These are phyloP conservation scores for Baryphthengus martii DNA, from an alignment of 2,113 vertebrate species.

Conservation along the genomic window DNA sequence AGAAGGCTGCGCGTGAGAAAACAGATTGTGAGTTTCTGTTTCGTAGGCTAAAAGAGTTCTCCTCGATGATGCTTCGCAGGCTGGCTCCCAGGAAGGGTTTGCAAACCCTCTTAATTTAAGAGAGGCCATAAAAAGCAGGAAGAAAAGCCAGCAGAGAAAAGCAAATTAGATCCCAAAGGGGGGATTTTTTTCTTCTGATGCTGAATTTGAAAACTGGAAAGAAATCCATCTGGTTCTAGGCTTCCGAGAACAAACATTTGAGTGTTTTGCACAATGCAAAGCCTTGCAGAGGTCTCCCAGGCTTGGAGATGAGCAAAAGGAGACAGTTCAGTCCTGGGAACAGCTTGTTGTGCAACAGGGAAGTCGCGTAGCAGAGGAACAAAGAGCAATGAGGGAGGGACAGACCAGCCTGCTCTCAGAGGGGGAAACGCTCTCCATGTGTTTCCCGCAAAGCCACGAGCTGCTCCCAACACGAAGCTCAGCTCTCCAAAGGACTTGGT, in stretches of 20 bases:
- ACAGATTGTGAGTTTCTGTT: neutral
- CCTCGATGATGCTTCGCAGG: neutral
- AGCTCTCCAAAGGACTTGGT: neutral
- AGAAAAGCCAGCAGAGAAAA: neutral
- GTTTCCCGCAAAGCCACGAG: neutral
- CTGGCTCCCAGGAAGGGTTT: neutral
- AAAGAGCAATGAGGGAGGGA: neutral
- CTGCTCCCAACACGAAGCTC: neutral
- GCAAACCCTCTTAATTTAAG: neutral
- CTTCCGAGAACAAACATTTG: neutral
- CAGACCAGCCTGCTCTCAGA: neutral
- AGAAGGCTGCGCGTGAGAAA: neutral
- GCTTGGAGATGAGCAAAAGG: neutral
- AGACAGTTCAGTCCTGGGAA: neutral
- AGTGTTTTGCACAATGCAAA: neutral
- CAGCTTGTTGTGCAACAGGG: neutral
- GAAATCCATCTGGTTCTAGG: neutral
- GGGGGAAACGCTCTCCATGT: neutral
- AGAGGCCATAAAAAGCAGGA: slow-evolving; percentile 15
- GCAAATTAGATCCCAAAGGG: neutral
- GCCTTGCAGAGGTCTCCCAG: neutral
- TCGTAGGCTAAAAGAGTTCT: neutral
- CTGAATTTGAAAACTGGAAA: neutral
- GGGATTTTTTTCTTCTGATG: neutral
- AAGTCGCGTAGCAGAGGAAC: neutral